Evolutionary conservation across 2,888 invertebrate species (phyloP), one percentile per base, ranked within the genome.

Genomic region (Nycteola revayana): DNA sequence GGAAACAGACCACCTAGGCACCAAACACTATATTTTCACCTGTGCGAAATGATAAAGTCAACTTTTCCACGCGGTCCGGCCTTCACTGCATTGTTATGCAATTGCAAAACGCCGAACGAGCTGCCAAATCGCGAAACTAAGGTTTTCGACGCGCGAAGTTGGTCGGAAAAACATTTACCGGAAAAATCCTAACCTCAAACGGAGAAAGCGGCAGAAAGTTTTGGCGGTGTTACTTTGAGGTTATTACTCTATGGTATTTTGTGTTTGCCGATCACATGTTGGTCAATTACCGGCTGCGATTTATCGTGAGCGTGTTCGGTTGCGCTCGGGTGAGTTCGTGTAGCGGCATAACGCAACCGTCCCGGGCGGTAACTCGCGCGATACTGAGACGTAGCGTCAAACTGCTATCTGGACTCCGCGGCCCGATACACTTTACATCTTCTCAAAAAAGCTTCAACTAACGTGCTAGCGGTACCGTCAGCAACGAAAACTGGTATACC

Each of bases 11-110:
- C 51, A 54, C 58, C 60, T 49, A 50, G 37, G 37, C 49, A 51
- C 48, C 32, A 48, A 60, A 64, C 60, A 65, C 62, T 60, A 63
- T 73, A 75, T 76, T 79, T 75, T 73, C 79, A 75, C 72, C 63
- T 65, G 53, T 46, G 57, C 56, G 40, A 63, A 67, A 60, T 61
- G 50, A 62, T 61, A 60, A 64, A 66, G 61, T 63, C 72, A 72
- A 75, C 72, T 77, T 86, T 85, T 84, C 82, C 79, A 65, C 64
- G 68, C 73, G 63, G 69, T 60, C 70, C 75, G 75, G 75, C 75
- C 76, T 76, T 75, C 75, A 66, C 66, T 83, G 82, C 82, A 82
- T 75, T 76, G 79, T 86, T 85, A 85, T 84, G 85, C 85, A 85
- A 86, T 79, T 75, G 68, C 68, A 67, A 66, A 69, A 62, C 62